Conservation (phyloP, 1,140 invertebrate species). For the Pachypsylla venusta region DNA sequence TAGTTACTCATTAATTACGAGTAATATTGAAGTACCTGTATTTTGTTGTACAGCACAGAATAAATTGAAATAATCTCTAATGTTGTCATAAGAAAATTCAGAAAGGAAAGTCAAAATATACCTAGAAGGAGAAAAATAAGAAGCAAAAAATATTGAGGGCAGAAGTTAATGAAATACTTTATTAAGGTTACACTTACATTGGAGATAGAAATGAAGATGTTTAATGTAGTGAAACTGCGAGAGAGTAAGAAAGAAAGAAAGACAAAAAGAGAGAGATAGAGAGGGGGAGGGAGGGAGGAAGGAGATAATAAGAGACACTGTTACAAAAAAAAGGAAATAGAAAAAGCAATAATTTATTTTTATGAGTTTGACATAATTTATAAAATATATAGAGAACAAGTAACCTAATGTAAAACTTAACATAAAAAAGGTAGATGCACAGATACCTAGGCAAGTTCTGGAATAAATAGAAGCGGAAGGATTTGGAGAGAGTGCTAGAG, state of each 20-base stretch:
- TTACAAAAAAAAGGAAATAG: background rate
- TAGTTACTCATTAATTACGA: too few relatives aligned
- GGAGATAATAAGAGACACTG: background rate
- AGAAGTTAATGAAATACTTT: conserved; percentile 7
- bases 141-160: background rate
- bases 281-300: background rate
- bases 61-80: too few relatives aligned
- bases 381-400: too few relatives aligned
- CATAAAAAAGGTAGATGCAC: too few relatives aligned
- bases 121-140: background rate
- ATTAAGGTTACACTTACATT: background rate
- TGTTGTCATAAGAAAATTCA: too few relatives aligned
- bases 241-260: too few relatives aligned
- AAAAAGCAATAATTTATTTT: conserved; percentile 11
- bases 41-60: too few relatives aligned
- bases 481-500: too few relatives aligned
- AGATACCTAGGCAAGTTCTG: too few relatives aligned
- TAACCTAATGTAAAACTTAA: too few relatives aligned
- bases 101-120: background rate
- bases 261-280: conserved; percentile 6
- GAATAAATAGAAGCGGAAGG: too few relatives aligned
- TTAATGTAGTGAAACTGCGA: background rate
- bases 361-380: background rate
- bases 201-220: background rate
- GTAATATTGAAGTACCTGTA: too few relatives aligned